phyloP scores from a whole-genome alignment of 2,888 invertebrate species.

The Cheilosia impressa region DNA sequence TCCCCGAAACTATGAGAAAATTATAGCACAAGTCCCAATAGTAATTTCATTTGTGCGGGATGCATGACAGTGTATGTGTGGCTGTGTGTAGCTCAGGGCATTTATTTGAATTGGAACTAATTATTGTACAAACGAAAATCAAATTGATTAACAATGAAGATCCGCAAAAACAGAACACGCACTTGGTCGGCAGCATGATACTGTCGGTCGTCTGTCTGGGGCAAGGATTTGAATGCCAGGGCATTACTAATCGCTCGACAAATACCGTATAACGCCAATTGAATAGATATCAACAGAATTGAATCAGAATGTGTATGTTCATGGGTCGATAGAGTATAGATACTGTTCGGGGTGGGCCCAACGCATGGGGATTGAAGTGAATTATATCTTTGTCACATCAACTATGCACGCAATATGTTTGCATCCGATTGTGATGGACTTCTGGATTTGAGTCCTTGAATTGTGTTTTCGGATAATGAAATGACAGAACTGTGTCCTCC shows the following conservation, averaged over 20 bases:
- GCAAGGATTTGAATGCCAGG: conserved; percentile 17
- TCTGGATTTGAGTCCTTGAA: background rate
- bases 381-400: conserved; percentile 70
- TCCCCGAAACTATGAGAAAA: conserved; percentile 60
- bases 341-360: background rate
- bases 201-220: background rate
- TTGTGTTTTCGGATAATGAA: conserved; percentile 2
- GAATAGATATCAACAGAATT: conserved; percentile 62
- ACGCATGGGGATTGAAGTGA: conserved; percentile 47
- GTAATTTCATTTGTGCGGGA: conserved; percentile 54
- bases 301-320: conserved; percentile 20
- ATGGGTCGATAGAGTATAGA: background rate
- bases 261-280: conserved; percentile 62
- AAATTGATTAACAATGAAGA: conserved; percentile 74
- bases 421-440: conserved; percentile 19
- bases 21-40: conserved; percentile 54
- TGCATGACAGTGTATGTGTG: background rate
- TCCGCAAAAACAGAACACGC: conserved; percentile 55
- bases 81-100: conserved; percentile 5
- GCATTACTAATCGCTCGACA: conserved; percentile 62
- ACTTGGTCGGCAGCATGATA: background rate
- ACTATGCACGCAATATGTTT: conserved; percentile 65
- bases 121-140: conserved; percentile 68
- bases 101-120: conserved; percentile 68
- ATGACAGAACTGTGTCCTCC: conserved; percentile 15